A percentile compares a stretch with the other conserved stretches of the same genome.
Evolutionary conservation across 37 sponge, comb jelly and placozoan species (phyloP).

Genomic region (Ianthella basta): DNA sequence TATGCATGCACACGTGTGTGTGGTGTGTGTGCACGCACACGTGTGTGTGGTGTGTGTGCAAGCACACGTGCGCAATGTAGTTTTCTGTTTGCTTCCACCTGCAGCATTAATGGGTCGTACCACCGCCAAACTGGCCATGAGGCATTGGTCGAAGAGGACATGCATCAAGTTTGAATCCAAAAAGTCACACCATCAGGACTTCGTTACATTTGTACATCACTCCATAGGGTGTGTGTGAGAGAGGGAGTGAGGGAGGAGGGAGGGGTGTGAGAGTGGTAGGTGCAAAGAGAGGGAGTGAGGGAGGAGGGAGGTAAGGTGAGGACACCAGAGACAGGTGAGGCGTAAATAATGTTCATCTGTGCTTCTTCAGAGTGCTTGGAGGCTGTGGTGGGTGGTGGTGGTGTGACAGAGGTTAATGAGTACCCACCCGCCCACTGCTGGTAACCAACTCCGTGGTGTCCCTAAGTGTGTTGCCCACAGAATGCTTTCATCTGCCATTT

Average conservation of each 20-base stretch:
- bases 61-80: not conserved
- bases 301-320: too few species aligned
- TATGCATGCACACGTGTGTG: too few species aligned
- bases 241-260: not conserved
- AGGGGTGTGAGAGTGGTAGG: slow-evolving; percentile 16
- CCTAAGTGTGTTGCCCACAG: too few species aligned
- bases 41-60: too few species aligned
- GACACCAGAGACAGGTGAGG: not conserved
- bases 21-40: too few species aligned
- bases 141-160: not conserved
- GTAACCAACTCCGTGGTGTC: too few species aligned
- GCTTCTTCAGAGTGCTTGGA: not conserved
- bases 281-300: too few species aligned
- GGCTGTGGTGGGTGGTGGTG: not conserved
- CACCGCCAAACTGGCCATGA: not conserved
- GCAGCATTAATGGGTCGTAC: not conserved
- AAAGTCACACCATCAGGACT: not conserved
- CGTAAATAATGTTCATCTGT: not conserved
- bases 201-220: not conserved
- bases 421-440: too few species aligned
- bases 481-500: too few species aligned
- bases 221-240: not conserved
- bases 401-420: too few species aligned
- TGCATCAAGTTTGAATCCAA: slow-evolving; percentile 18
- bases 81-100: not conserved